Conservation (phyloP, 2,113 vertebrate genomes). For the Cynopterus brachyotis region DNA sequence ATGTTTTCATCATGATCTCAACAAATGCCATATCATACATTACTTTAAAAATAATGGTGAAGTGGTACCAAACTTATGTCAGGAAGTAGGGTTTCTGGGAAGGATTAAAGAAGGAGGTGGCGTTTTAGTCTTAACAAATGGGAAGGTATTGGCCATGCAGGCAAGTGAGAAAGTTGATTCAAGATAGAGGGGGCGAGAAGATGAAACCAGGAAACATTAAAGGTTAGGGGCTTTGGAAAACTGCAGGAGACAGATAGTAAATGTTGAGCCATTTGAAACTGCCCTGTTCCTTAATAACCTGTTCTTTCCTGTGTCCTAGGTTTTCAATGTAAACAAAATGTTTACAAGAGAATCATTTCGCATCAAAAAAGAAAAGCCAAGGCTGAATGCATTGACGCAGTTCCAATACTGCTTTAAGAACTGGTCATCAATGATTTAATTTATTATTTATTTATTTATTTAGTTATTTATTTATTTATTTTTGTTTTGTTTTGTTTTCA, state of each 20-base stretch:
- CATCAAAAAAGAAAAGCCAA: slow-evolving; percentile 26
- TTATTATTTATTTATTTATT: no score
- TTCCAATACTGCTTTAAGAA: neutral
- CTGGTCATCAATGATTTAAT: neutral
- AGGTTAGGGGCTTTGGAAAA: neutral
- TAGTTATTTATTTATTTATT: no score
- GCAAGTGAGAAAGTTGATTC: neutral
- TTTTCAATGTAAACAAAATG: slow-evolving; percentile 36
- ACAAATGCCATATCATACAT: neutral
- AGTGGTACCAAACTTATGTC: neutral
- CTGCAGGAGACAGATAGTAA: neutral
- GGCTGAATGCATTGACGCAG: neutral
- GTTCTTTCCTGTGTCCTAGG: neutral
- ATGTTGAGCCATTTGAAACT: slow-evolving; percentile 52
- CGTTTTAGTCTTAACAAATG: neutral
- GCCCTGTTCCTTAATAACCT: neutral
- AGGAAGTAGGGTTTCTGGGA: neutral
- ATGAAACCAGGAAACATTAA: rapidly evolving
- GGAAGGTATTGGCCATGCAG: neutral
- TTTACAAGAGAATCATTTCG: slow-evolving; percentile 52
- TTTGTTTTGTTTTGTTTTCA: neutral
- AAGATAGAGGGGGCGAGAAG: neutral
- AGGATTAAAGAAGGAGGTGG: neutral
- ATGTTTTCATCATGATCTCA: neutral
- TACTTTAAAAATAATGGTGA: neutral